Evolutionary conservation across 2,797 vertebrate species (phyloP).

Genomic region (Thamnophis elegans): DNA sequence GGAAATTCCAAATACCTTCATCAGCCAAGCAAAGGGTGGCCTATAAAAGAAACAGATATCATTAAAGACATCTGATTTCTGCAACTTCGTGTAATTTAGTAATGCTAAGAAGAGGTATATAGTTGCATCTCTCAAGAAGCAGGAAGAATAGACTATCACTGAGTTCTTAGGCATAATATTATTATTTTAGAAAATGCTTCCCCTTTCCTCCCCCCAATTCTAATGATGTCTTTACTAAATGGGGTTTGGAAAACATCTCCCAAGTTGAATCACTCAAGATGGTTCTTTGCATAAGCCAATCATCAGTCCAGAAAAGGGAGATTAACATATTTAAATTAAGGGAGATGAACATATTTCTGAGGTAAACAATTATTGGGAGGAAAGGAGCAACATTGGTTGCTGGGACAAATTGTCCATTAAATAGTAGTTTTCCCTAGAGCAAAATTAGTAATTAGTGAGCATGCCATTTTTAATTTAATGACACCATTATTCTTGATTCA

Average conservation of each 20-base stretch:
- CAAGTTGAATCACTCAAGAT: slow-evolving; percentile 13
- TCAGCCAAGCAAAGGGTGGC: not conserved
- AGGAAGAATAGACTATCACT: not conserved
- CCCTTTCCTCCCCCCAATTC: not conserved
- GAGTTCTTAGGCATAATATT: not conserved
- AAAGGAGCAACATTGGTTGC: not conserved
- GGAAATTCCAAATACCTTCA: slow-evolving; percentile 34
- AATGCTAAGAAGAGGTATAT: not conserved
- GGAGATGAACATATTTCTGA: slow-evolving; percentile 42
- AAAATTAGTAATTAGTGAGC: not conserved
- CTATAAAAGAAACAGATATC: slow-evolving; percentile 20
- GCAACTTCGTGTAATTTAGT: slow-evolving; percentile 19
- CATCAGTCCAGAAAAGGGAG: slow-evolving; percentile 15
- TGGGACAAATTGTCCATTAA: not conserved
- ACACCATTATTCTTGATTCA: not conserved
- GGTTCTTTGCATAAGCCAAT: slow-evolving; percentile 17
- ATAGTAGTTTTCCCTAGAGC: not conserved
- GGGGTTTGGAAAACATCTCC: not conserved
- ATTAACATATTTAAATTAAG: slow-evolving; percentile 46
- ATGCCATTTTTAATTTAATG: not conserved
- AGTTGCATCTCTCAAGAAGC: not conserved
- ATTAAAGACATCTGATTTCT: not conserved
- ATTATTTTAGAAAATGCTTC: not conserved
- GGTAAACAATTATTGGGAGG: not conserved
- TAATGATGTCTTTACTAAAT: slow-evolving; percentile 16